These are phyloP conservation scores for Anticlea derivata DNA, from an alignment of 2,888 invertebrate species.

Conservation along the genomic window DNA sequence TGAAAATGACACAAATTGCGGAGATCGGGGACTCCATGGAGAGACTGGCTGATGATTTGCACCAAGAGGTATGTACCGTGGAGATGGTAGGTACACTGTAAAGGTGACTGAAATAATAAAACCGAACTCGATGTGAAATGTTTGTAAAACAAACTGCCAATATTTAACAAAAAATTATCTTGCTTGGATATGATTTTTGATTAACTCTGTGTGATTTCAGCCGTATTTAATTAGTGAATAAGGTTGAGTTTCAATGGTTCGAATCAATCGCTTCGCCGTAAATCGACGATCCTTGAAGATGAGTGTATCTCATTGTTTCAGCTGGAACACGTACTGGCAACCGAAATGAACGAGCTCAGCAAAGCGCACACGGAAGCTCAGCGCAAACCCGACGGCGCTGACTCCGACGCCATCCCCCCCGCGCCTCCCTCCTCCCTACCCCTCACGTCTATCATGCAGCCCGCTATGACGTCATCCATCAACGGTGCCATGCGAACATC, in stretches of 20 bases:
- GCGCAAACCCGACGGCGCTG: conserved; percentile 75
- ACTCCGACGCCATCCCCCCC: conserved; percentile 70
- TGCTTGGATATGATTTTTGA: too few species aligned
- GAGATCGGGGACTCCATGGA: conserved; percentile 94
- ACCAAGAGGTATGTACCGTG: conserved; percentile 89
- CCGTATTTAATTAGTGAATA: too few species aligned
- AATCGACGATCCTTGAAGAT: conserved; percentile 25
- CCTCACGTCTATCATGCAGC: conserved; percentile 49
- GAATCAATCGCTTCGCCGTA: too few species aligned
- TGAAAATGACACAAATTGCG: too few species aligned
- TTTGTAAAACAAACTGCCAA: too few species aligned
- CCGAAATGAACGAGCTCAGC: conserved; percentile 72
- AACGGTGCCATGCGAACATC: conserved; percentile 34
- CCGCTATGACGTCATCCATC: conserved; percentile 50
- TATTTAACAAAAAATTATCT: too few species aligned
- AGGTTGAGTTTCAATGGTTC: too few species aligned
- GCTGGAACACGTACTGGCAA: conserved; percentile 75
- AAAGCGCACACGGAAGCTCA: conserved; percentile 67
- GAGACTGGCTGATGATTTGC: conserved; percentile 91
- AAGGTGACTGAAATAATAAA: too few species aligned
- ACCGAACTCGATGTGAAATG: too few species aligned
- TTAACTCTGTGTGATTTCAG: too few species aligned
- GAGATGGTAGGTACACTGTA: too few species aligned
- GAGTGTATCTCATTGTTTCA: conserved; percentile 37
- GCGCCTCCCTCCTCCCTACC: conserved; percentile 66